These are phyloP conservation scores for Hirundo rustica DNA, from an alignment of 2,797 vertebrate genomes.

Conservation along the genomic window DNA sequence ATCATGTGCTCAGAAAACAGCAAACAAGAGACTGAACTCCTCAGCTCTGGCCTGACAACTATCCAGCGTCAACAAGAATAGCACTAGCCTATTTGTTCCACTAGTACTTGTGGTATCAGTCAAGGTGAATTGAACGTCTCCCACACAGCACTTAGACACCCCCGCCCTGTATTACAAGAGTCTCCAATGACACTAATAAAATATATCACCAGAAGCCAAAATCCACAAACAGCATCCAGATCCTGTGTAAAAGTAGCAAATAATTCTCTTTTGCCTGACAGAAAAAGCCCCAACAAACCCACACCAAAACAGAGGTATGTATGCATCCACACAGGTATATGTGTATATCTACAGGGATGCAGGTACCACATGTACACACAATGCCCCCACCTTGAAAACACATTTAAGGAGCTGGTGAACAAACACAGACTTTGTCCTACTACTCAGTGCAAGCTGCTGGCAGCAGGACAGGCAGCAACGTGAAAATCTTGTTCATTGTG, in stretches of 20 bases:
- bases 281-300: background rate
- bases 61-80: background rate
- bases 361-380: background rate
- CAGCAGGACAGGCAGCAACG: background rate
- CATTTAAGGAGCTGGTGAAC: background rate
- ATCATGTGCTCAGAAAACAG: background rate
- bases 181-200: background rate
- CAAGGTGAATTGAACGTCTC: background rate
- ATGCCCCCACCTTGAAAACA: background rate
- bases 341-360: background rate
- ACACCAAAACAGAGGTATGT: accelerated
- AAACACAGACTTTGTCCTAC: background rate
- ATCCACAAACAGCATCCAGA: background rate
- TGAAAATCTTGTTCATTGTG: background rate
- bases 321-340: background rate
- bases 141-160: background rate
- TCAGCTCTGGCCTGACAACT: background rate
- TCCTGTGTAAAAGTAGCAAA: background rate
- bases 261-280: background rate
- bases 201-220: background rate
- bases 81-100: background rate
- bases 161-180: background rate
- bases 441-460: background rate
- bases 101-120: background rate
- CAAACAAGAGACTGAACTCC: background rate